phyloP scores from a whole-genome alignment of 2,113 vertebrate species.

The Hippocampus guttulatus region DNA sequence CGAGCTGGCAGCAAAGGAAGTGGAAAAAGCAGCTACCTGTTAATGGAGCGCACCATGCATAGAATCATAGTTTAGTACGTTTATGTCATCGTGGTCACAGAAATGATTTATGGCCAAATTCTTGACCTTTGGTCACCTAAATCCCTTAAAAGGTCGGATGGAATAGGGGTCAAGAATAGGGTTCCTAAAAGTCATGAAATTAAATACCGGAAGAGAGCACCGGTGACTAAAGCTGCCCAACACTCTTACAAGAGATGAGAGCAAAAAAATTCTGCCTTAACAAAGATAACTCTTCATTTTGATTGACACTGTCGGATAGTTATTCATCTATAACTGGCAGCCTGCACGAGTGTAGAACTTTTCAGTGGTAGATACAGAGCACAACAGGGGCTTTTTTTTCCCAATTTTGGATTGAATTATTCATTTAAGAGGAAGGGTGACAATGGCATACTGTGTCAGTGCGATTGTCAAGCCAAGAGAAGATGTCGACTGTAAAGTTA shows the following conservation, averaged over 20 bases:
- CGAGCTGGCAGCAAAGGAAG: background rate
- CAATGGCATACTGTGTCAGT: background rate
- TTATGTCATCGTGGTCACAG: too few species aligned
- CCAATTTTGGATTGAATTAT: constrained; percentile 43
- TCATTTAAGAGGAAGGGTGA: constrained; percentile 19
- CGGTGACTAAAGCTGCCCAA: background rate
- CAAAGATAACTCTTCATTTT: background rate
- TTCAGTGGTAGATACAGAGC: background rate
- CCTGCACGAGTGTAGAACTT: background rate
- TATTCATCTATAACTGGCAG: background rate
- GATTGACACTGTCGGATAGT: background rate
- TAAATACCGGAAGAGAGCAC: background rate
- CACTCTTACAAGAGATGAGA: background rate
- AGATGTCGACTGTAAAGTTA: constrained; percentile 8
- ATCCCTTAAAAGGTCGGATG: too few species aligned
- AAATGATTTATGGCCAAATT: too few species aligned
- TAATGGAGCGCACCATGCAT: too few species aligned
- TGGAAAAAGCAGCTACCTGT: background rate
- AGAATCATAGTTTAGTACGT: too few species aligned
- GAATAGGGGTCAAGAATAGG: too few species aligned
- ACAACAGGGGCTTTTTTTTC: constrained; percentile 1
- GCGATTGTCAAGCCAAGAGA: constrained; percentile 10
- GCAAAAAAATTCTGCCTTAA: background rate
- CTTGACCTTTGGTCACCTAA: too few species aligned
- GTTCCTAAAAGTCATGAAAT: too few species aligned